Evolutionary conservation across 2,113 vertebrate genomes (phyloP), one percentile per base, ranked within the genome.

Genomic region (Rissa tridactyla): DNA sequence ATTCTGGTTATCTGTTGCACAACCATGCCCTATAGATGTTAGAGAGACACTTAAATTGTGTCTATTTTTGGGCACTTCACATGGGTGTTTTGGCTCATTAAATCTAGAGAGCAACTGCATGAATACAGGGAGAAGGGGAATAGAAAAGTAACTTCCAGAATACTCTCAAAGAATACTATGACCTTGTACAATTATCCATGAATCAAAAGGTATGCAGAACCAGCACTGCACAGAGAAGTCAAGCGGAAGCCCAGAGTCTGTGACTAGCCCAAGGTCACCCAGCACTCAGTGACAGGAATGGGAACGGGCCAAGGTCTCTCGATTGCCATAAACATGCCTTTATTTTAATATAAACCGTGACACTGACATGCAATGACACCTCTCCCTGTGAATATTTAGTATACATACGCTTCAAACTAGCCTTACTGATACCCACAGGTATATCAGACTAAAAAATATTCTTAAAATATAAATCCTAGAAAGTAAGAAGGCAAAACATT

Each of bases 371-470:
- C 61, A 51, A 2, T 29, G 65, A 90, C 46, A 57, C 0, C 0
- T 40, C 57, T 42, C 27, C 44, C 66, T 54, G 61, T 0, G 1
- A 82, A 25, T 38, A 42, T 13, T 69, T n/a, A 51, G 5, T 17
- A 32, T 6, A 16, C 6, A 0, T 1, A 6, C 1, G 5, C 23
- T 76, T 66, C 49, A 49, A 17, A 49, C 16, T 10, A 44, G 11
- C 42, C 57, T 40, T 72, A 11, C 46, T 20, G 61, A 72, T 27
- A 76, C 7, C 26, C 32, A 78, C 46, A 55, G 44, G 36, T 38
- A 27, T 4, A 69, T 9, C 7, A 42, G 40, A 30, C n/a, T 79
- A 10, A 86, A 84, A 88, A 72, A 51, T 0, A 11, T 3, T 3
- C n/a, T 78, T 64, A 14, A 91, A 87, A 80, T 27, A 54, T 11